Evolutionary conservation across 2,888 invertebrate species (phyloP).

Genomic region (Diarsia dahlii): DNA sequence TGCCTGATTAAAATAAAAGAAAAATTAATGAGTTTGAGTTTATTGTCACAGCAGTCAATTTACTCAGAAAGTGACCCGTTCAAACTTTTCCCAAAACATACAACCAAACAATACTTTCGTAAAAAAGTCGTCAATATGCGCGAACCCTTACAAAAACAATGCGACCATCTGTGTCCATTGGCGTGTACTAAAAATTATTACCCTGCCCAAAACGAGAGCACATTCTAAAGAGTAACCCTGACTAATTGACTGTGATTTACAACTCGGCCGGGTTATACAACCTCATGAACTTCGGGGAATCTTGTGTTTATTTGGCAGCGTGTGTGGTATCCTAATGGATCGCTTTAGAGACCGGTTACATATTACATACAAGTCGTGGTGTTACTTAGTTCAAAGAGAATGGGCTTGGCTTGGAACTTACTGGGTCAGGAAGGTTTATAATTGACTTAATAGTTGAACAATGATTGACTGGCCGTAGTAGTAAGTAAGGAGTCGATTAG

Average conservation of each 20-base stretch:
- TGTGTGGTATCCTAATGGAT: constrained; percentile 70
- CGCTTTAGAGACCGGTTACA: constrained; percentile 54
- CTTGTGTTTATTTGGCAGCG: constrained; percentile 70
- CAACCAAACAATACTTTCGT: not conserved
- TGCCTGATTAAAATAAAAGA: too few relatives aligned
- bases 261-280: constrained; percentile 80
- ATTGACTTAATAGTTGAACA: constrained; percentile 40
- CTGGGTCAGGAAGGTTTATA: constrained; percentile 30
- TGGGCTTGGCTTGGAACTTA: constrained; percentile 26
- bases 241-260: constrained; percentile 86
- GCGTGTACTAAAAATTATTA: constrained; percentile 66
- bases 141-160: constrained; percentile 64
- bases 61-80: not conserved
- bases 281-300: constrained; percentile 70
- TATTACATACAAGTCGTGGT: constrained; percentile 47
- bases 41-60: not conserved
- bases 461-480: constrained; percentile 30
- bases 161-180: constrained; percentile 62
- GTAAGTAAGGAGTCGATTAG: constrained; percentile 22
- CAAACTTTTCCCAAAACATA: not conserved
- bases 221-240: constrained; percentile 37
- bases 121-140: constrained; percentile 30
- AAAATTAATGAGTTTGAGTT: too few relatives aligned
- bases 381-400: constrained; percentile 48
- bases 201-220: constrained; percentile 57